Evolutionary conservation across 1,140 invertebrate genomes (phyloP), one percentile per base, ranked within the genome.

Genomic region (Drosophila bifasciata): DNA sequence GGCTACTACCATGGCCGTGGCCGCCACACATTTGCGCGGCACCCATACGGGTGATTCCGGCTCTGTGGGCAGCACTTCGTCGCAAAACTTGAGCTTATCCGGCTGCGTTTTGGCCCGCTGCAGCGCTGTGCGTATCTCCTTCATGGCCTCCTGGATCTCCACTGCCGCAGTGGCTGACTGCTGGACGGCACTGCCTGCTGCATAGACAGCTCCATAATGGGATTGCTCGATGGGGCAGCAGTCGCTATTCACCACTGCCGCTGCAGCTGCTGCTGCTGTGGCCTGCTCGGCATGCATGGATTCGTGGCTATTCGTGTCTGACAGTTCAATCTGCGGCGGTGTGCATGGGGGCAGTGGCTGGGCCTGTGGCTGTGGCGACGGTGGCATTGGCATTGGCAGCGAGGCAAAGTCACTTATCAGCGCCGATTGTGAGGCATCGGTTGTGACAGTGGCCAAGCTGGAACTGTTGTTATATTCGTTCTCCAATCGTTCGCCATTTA

Each of bases 91-190:
- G 1, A 89, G 66, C 64, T 91, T 91, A 13, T 90, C 91, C n/a
- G 89, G 90, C 41, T 91, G 89, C 8, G 90, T 86, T 57, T 91
- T 91, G 43, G 96, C 96, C 59, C 95, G 93, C 89, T 96, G 95
- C 56, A 97, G 92, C 3, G 96, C 95, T 75, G 96, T 93, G 67
- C 96, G 94, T 74, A 97, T 97, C 79, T 97, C 96, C 89, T 96
- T 95, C 77, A 97, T 96, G 16, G 96, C 96, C 64, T 96, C 95
- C 85, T 96, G 95, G 45, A 91, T 91, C 17, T 91, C 91, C 13
- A 84, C 73, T 52, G 84, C 52, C 43, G 62, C 36, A 41, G 21
- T 70, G 76, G 92, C 91, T 77, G 55, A 16, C 45, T 41, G 48
- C 19, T 21, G 16, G n/a, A 48, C 36, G 69, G 9, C 17, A 4